Evolutionary conservation across 2,888 invertebrate species (phyloP), one percentile per base, ranked within the genome.

Genomic region (Tubulanus polymorphus): DNA sequence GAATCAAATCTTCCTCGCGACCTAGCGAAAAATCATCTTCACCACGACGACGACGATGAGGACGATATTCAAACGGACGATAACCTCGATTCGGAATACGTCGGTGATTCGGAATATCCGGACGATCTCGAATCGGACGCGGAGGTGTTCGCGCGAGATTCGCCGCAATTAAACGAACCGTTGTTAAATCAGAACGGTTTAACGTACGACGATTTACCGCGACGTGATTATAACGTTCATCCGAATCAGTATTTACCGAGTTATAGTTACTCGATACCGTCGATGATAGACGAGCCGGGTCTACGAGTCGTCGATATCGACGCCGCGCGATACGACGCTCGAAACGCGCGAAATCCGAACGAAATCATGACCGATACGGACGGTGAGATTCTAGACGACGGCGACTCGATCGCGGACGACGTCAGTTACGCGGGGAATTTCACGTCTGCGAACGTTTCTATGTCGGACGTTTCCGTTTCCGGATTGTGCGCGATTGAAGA

Each of bases 401-500:
- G 69, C 55, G 71, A 10, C 12, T 68, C 71, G n/a, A 64, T 67
- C 45, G 64, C 80, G 53, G 90, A 88, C 79, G 83, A 88, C 62
- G 86, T 88, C 80, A 89, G 89, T 47, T 81, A 89, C 68, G 83
- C 88, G 64, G 89, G 74, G 8, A 74, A 87, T 15, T 74, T 73
- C 55, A 71, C 72, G 1, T 76, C 73, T 62, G 86, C 85, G 61
- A 83, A 82, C 48, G 84, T 83, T 15, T 91, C 91, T 68, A 87
- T 88, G 78, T 91, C 93, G 80, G 91, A 91, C 81, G 83, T 91
- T 67, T 93, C 93, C 52, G 83, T 91, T 67, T 93, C 93, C 52
- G 87, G 89, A 52, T 84, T 93, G 63, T 93, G 93, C 83, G 93
- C 93, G 83, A 91, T 94, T 73, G 93, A 93, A 80, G 82, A 82